Conservation (phyloP, 2,797 vertebrate genomes). For the Coluber constrictor region DNA sequence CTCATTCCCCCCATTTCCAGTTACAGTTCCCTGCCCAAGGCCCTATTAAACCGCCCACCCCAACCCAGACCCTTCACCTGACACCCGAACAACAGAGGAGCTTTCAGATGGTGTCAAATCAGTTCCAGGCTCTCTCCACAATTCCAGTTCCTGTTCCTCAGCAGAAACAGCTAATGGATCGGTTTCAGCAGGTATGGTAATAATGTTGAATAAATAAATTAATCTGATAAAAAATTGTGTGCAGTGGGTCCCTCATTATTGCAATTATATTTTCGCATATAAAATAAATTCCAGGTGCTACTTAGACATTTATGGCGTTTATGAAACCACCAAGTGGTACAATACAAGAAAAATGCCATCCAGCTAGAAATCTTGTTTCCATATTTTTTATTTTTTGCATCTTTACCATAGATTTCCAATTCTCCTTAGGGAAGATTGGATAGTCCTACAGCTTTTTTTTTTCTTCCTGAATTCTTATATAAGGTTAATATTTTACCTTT, state of each 20-base stretch:
- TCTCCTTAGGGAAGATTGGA: background rate
- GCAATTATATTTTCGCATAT: background rate
- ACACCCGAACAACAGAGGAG: slow-evolving; percentile 81
- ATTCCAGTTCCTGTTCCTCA: slow-evolving; percentile 77
- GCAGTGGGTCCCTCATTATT: background rate
- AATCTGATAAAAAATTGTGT: no score
- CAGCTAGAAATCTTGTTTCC: background rate
- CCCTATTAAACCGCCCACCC: slow-evolving; percentile 57
- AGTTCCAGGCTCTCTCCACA: slow-evolving; percentile 79
- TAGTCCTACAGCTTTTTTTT: background rate
- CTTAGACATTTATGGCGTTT: background rate
- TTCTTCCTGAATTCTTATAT: background rate
- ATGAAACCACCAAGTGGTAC: background rate
- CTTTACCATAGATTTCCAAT: no score
- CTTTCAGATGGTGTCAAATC: slow-evolving; percentile 80
- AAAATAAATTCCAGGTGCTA: background rate
- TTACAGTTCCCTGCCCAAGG: slow-evolving; percentile 59
- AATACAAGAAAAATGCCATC: background rate
- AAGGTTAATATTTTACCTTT: background rate
- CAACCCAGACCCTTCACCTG: slow-evolving; percentile 64
- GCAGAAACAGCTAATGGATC: slow-evolving; percentile 86
- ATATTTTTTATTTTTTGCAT: background rate
- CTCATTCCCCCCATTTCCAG: slow-evolving; percentile 62
- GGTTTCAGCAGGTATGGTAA: slow-evolving; percentile 85
- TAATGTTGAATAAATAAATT: background rate